Evolutionary conservation across 2,888 invertebrate genomes (phyloP), one percentile per base, ranked within the genome.

Genomic region (Epistrophella euchroma): DNA sequence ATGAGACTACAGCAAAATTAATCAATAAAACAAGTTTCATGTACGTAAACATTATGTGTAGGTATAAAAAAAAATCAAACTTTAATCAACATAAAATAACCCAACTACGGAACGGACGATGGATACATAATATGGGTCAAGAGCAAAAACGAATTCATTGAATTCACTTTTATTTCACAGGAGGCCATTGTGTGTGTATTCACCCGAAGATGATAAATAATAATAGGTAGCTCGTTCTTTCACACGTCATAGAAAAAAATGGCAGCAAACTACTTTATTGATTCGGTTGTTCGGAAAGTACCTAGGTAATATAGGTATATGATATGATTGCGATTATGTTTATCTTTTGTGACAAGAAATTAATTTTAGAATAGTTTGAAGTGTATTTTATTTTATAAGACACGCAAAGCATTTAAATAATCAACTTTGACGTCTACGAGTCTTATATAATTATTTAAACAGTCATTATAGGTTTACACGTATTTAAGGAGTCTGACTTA

Each of bases 21-120:
- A 73, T 77, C 68, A 77, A 74, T 74, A 79, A 70, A 84, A 75
- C 79, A 37, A 58, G 84, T 84, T 84, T 58, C 15, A 37, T 40
- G 19, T n/a, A 70, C 10, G 28, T 32, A 7, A 3, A 28, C 4
- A 25, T 25, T 28, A 28, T 28, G 28, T 4, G 6, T 28, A 4
- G 4, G 4, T 28, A 32, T 32, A 32, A 35, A 2, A 32, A 60
- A 17, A 43, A 58, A 71, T 11, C 4, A 19, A 71, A 25, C 22
- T 32, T 13, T 47, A 47, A 66, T 66, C 45, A 47, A 47, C 47
- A 66, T 17, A 47, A 66, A 40, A 58, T 15, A 50, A 50, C n/a
- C 28, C 45, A 1, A 19, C 66, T 4, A 52, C 13, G 10, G 10
- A 7, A 45, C 55, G 60, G 17, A 71, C 45, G 28, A 2, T 19